phyloP scores from a whole-genome alignment of 2,797 vertebrate genomes.

The Thunnus albacares region DNA sequence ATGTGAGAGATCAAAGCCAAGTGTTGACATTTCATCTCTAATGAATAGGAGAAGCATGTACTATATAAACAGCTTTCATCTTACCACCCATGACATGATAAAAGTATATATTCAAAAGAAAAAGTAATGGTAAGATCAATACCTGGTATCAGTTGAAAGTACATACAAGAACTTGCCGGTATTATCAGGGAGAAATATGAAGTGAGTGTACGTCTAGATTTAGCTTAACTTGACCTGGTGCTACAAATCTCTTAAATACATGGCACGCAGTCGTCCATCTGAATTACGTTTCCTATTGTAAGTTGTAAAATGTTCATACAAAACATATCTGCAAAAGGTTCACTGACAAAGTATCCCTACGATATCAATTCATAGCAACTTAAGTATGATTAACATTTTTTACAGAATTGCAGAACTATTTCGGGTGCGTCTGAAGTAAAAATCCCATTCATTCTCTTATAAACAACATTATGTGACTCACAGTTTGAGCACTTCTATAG shows the following conservation, averaged over 20 bases:
- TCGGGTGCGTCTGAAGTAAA: background rate
- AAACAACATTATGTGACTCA: no score
- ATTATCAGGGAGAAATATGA: background rate
- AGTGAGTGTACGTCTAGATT: conserved; percentile 1
- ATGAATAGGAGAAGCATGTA: background rate
- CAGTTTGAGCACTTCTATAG: no score
- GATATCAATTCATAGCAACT: background rate
- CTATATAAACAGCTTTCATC: background rate
- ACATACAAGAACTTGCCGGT: background rate
- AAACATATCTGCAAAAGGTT: no score
- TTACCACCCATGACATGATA: background rate
- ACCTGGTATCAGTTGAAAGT: background rate
- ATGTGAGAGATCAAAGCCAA: conserved; percentile 9
- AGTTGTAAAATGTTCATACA: no score
- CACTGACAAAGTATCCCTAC: no score
- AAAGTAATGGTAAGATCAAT: background rate
- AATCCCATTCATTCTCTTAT: no score
- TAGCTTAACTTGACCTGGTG: background rate
- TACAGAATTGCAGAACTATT: background rate
- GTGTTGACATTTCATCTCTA: background rate
- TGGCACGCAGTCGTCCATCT: background rate
- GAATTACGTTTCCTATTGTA: background rate
- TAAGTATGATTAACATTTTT: background rate
- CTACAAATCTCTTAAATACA: background rate
- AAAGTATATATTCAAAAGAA: background rate